phyloP scores from a whole-genome alignment of 1,140 invertebrate genomes.

The Aphelinus atriplicis region DNA sequence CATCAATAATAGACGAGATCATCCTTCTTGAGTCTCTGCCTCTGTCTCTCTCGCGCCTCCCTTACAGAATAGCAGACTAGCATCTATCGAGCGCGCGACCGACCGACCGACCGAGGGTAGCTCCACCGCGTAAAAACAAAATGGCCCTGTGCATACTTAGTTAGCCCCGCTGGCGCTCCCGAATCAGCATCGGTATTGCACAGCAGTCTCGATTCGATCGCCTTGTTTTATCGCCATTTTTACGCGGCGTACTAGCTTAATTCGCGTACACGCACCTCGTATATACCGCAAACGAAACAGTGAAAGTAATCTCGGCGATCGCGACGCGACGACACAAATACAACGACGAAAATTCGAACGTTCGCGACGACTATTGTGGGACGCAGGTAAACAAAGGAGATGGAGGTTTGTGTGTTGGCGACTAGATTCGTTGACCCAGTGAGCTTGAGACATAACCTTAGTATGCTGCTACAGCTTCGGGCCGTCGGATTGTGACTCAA shows the following conservation, averaged over 20 bases:
- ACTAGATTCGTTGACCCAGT: slow-evolving; percentile 56
- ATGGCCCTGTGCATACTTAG: slow-evolving; percentile 47
- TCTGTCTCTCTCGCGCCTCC: neutral
- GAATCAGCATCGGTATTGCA: slow-evolving; percentile 44
- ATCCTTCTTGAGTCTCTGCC: slow-evolving; percentile 21
- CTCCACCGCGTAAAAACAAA: slow-evolving; percentile 56
- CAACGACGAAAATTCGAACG: slow-evolving; percentile 30
- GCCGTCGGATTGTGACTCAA: slow-evolving; percentile 51
- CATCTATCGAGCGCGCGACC: slow-evolving; percentile 31
- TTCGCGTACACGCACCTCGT: no score
- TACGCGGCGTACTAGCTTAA: no score
- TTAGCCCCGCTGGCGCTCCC: no score
- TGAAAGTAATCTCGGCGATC: no score
- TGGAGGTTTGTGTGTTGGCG: neutral
- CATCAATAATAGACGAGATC: slow-evolving; percentile 51
- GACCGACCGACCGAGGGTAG: slow-evolving; percentile 38
- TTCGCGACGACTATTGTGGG: neutral
- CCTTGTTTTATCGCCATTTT: no score
- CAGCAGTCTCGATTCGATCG: no score
- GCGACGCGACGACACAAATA: slow-evolving; percentile 60
- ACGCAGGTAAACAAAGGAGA: neutral
- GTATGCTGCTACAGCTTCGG: slow-evolving; percentile 43
- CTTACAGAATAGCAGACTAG: slow-evolving; percentile 3
- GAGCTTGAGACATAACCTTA: slow-evolving; percentile 66
- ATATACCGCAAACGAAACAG: no score